Evolutionary conservation across 23 tunicate species (phyloP).

Genomic region (Trididemnum clinides): DNA sequence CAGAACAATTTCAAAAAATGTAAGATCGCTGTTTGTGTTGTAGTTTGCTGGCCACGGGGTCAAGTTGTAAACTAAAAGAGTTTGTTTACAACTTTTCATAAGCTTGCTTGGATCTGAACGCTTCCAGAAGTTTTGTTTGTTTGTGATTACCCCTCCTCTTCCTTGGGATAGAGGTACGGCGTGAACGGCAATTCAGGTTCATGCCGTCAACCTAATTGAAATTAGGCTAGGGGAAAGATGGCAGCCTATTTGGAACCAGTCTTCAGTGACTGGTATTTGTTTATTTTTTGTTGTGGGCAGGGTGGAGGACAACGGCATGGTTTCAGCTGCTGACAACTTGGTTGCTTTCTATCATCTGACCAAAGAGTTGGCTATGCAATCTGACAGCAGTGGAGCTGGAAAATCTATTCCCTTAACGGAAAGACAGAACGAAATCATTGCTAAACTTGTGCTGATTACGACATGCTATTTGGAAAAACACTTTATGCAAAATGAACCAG

Average conservation of each 20-base stretch:
- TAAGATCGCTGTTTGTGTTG: no score
- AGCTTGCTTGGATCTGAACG: not conserved
- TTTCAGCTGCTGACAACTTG: not conserved
- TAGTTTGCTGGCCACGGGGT: no score
- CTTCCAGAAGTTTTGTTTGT: no score
- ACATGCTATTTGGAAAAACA: not conserved
- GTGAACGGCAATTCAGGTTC: no score
- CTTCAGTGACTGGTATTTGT: no score
- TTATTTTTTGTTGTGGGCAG: not conserved
- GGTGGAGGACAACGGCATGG: not conserved
- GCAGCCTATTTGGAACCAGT: no score
- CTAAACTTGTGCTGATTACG: not conserved
- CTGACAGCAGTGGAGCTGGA: not conserved
- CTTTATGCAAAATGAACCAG: not conserved
- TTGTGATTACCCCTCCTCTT: no score
- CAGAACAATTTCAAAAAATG: constrained; percentile 35
- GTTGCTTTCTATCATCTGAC: not conserved
- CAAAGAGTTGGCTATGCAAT: not conserved
- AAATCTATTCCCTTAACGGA: not conserved
- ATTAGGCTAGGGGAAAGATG: no score
- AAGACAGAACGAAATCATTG: not conserved
- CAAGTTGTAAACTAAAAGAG: no score
- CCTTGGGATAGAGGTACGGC: no score
- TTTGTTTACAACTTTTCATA: not conserved
- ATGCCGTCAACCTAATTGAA: no score